Evolutionary conservation across 2,888 invertebrate species (phyloP).

Genomic region (Drepanosiphum platanoidis): DNA sequence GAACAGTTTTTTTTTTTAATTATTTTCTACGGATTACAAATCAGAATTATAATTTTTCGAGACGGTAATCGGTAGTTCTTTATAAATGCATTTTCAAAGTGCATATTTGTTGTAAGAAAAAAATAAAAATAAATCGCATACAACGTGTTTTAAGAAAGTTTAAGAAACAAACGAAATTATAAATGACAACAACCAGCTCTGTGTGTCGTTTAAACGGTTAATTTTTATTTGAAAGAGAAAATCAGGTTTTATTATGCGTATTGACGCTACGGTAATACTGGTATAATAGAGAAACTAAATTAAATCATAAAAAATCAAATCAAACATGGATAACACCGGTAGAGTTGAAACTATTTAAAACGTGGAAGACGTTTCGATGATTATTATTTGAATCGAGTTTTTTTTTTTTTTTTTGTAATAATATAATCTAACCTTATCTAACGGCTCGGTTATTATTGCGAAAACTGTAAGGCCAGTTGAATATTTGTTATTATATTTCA

Average conservation of each 20-base stretch:
- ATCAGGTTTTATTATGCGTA: not conserved
- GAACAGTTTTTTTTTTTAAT: too few relatives aligned
- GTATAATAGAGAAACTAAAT: not conserved
- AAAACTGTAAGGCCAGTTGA: slow-evolving; percentile 12
- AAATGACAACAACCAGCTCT: not conserved
- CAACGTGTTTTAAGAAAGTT: not conserved
- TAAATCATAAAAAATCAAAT: not conserved
- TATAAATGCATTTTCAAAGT: not conserved
- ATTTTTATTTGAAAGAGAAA: slow-evolving; percentile 23
- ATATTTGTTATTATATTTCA: not conserved
- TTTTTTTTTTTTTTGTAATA: not conserved
- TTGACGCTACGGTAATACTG: not conserved
- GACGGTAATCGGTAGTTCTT: not conserved
- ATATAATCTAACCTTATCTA: not conserved
- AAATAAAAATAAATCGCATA: not conserved
- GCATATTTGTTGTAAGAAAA: not conserved
- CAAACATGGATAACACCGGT: not conserved
- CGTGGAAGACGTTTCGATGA: not conserved
- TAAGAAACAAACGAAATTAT: not conserved
- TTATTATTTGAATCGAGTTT: not conserved
- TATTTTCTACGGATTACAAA: too few relatives aligned
- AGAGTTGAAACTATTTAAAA: not conserved
- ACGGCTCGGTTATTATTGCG: not conserved
- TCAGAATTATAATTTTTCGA: not conserved
- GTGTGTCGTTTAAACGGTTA: not conserved